These are phyloP conservation scores for Tetrax tetrax DNA, from an alignment of 2,113 vertebrate species.

Conservation along the genomic window DNA sequence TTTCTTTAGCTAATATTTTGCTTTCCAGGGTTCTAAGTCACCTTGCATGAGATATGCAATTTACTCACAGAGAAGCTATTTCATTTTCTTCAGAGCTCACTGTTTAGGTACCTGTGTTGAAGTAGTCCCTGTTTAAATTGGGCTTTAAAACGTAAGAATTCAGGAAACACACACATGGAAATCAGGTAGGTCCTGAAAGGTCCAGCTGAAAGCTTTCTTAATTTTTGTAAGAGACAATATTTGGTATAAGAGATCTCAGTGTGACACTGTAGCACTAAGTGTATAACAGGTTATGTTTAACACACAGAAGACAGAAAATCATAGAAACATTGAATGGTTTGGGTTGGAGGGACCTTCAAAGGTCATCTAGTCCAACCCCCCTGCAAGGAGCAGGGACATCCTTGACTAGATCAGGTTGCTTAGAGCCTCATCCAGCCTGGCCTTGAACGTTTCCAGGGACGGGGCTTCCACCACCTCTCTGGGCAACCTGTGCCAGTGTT, in stretches of 20 bases:
- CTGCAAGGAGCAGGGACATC: rapidly evolving
- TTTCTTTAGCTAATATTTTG: not conserved
- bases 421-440: not conserved
- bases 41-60: not conserved
- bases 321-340: not conserved
- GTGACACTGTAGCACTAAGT: not conserved
- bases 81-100: not conserved
- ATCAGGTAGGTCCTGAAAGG: not conserved
- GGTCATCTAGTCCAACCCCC: not conserved
- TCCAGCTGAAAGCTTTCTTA: not conserved
- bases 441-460: not conserved
- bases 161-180: not conserved
- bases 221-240: not conserved
- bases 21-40: not conserved
- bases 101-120: not conserved
- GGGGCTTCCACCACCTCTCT: not conserved
- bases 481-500: not conserved
- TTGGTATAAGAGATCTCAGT: not conserved
- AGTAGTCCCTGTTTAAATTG: not conserved
- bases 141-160: not conserved
- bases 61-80: not conserved
- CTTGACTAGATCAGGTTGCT: not conserved
- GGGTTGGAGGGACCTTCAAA: not conserved
- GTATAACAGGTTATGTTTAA: not conserved
- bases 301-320: not conserved